Evolutionary conservation across 2,113 vertebrate genomes (phyloP).

Genomic region (Leptodactylus fuscus): DNA sequence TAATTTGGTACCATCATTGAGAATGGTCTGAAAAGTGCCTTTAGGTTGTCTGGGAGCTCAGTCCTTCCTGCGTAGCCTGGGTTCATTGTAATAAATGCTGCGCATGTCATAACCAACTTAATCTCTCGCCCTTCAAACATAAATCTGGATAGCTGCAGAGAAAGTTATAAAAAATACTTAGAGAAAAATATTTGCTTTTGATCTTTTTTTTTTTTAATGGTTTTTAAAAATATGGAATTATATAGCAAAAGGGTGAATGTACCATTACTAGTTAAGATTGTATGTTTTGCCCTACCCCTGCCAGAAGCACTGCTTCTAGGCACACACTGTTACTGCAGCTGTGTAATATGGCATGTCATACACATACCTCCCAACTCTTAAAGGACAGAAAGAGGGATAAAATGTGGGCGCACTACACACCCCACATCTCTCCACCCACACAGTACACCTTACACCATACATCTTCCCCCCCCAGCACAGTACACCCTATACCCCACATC

Average conservation of each 20-base stretch:
- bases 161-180: neutral
- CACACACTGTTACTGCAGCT: too few species aligned
- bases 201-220: neutral
- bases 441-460: too few species aligned
- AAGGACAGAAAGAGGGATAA: too few species aligned
- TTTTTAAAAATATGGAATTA: neutral
- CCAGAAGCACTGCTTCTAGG: too few species aligned
- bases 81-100: slow-evolving; percentile 91
- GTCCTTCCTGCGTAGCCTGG: slow-evolving; percentile 88
- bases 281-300: too few species aligned
- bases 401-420: too few species aligned
- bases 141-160: slow-evolving; percentile 79
- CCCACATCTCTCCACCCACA: too few species aligned
- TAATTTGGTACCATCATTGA: slow-evolving; percentile 93
- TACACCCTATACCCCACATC: too few species aligned
- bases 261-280: too few species aligned
- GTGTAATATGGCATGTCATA: too few species aligned
- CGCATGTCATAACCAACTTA: slow-evolving; percentile 85
- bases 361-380: too few species aligned
- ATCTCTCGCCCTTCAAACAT: slow-evolving; percentile 89
- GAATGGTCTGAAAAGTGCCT: slow-evolving; percentile 88
- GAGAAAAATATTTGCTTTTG: neutral
- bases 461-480: too few species aligned
- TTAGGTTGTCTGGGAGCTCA: slow-evolving; percentile 86
- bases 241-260: neutral